phyloP scores from a whole-genome alignment of 64 coral and sea anemone genomes.

The Pocillopora damicornis region DNA sequence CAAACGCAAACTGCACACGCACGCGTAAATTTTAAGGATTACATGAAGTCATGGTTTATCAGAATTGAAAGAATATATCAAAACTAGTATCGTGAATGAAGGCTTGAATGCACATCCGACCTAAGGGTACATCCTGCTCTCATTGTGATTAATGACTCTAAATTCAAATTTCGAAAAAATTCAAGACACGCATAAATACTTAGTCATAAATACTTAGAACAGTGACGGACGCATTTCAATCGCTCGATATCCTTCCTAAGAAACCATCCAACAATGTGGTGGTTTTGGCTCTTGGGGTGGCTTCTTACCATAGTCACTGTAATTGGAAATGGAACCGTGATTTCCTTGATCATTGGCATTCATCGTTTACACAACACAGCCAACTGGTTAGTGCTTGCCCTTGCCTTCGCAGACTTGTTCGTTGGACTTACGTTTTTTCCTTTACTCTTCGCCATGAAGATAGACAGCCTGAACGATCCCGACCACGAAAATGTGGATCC shows the following conservation, averaged over 20 bases:
- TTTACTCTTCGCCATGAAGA: conserved; percentile 20
- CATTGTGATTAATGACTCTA: too few species aligned
- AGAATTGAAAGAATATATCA: too few species aligned
- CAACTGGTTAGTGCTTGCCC: conserved; percentile 31
- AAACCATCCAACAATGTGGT: conserved; percentile 20
- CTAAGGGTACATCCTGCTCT: too few species aligned
- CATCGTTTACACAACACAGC: not conserved
- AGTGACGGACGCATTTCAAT: not conserved
- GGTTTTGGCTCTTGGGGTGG: conserved; percentile 34
- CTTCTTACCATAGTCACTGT: not conserved
- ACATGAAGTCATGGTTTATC: too few species aligned
- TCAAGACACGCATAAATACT: too few species aligned
- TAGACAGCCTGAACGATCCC: not conserved
- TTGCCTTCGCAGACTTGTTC: conserved; percentile 15
- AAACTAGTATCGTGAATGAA: too few species aligned
- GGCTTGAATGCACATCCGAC: too few species aligned
- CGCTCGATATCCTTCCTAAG: not conserved
- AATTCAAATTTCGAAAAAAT: too few species aligned
- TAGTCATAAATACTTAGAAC: too few species aligned
- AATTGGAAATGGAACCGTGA: conserved; percentile 36
- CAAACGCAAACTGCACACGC: too few species aligned
- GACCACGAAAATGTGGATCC: not conserved
- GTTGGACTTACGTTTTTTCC: conserved; percentile 24
- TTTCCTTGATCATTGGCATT: conserved; percentile 13
- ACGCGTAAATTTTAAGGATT: too few species aligned